phyloP scores from a whole-genome alignment of 2,888 invertebrate genomes.

The Terebella lapidaria region DNA sequence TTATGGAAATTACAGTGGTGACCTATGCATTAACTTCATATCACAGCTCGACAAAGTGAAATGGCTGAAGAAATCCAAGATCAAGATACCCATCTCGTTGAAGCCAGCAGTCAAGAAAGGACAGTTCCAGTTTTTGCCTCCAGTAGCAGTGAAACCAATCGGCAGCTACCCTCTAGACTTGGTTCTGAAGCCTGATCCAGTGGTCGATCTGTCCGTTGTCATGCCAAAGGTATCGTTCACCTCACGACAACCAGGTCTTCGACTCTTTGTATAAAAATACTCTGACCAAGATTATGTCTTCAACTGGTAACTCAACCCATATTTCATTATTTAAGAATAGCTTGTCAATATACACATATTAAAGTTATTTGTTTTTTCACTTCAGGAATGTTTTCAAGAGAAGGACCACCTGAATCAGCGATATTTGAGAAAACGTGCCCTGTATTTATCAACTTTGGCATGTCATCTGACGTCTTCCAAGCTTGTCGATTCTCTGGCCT shows the following conservation, averaged over 20 bases:
- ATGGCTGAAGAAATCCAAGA: neutral
- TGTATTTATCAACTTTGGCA: conserved; percentile 70
- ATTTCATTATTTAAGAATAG: no score
- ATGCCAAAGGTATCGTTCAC: conserved; percentile 73
- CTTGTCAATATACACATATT: no score
- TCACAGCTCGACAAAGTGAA: no score
- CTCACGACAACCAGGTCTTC: no score
- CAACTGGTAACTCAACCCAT: no score
- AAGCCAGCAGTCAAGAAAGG: conserved; percentile 49
- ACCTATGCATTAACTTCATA: no score
- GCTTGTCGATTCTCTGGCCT: conserved; percentile 56
- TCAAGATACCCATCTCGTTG: neutral
- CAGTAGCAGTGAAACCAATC: conserved; percentile 61
- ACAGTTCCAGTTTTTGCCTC: conserved; percentile 64
- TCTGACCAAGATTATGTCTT: no score
- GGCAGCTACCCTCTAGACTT: conserved; percentile 69
- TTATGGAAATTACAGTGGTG: no score
- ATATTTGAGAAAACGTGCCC: conserved; percentile 74
- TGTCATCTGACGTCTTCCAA: conserved; percentile 58
- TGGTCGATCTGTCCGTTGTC: conserved; percentile 67
- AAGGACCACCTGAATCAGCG: conserved; percentile 77
- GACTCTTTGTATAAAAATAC: no score
- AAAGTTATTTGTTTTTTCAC: no score
- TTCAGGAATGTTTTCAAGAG: conserved; percentile 64
- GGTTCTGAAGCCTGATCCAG: conserved; percentile 63